Evolutionary conservation across 2,888 invertebrate species (phyloP), one percentile per base, ranked within the genome.

Genomic region (Heteromyza rotundicornis): DNA sequence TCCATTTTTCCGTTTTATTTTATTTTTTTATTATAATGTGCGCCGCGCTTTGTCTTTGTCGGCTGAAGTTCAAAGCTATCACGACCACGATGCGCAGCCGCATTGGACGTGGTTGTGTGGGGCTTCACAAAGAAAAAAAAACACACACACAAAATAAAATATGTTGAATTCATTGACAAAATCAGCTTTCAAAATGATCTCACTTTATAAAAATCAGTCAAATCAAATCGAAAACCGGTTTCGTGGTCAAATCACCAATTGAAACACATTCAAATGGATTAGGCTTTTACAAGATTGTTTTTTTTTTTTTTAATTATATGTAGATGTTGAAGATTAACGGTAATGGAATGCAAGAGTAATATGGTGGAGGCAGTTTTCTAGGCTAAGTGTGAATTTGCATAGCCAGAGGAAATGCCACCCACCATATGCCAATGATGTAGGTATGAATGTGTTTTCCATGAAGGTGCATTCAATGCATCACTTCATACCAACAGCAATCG

Each of bases 141-240:
- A n/a, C n/a, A n/a, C n/a, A n/a, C n/a, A n/a, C n/a, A n/a, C n/a
- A n/a, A n/a, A n/a, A n/a, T n/a, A n/a, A n/a, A n/a, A n/a, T n/a
- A 75, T 77, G 79, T 79, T 75, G 80, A 75, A 75, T 81, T 82
- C 80, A 81, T 81, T 81, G 80, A 82, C 83, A 84, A 83, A 83
- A 83, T 84, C 83, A 83, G 83, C 83, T 83, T 83, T 83, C 83
- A 83, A 83, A 84, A 84, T 83, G 83, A 83, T 83, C 83, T 83
- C 83, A 83, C 83, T 83, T 80, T 81, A 76, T 78, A 73, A 78
- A 80, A 81, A 81, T 80, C 82, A 83, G 83, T 81, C 82, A 83
- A 83, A 83, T 79, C 83, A 83, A 83, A 83, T 83, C 82, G 83
- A 83, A 83, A 83, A 83, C 83, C 83, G 83, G 83, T 83, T 83